Percentiles rank a stretch among this genome's conserved stretches.
These are phyloP conservation scores for Molanna angustata DNA, from an alignment of 2,888 invertebrate species.

Conservation along the genomic window DNA sequence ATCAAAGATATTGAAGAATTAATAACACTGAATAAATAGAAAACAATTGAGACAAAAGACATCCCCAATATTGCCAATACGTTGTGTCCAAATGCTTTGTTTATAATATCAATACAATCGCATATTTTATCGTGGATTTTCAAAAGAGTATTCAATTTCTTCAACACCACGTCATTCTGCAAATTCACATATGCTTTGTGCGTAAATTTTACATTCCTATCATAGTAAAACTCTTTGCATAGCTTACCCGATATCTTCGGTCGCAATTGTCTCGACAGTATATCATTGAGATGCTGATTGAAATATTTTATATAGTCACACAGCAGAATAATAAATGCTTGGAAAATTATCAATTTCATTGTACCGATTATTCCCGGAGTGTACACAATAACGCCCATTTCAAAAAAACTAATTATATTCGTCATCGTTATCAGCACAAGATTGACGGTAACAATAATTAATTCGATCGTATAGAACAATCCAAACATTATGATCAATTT, in stretches of 20 bases:
- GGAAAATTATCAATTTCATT: neutral
- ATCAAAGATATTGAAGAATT: neutral
- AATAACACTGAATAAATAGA: neutral
- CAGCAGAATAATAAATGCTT: neutral
- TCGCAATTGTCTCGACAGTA: neutral
- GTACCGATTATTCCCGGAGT: neutral
- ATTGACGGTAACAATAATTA: neutral
- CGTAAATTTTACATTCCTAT: neutral
- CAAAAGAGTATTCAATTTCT: neutral
- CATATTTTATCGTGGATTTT: constrained; percentile 11
- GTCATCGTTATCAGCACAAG: neutral
- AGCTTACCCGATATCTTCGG: neutral
- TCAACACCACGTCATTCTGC: neutral
- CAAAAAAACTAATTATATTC: neutral
- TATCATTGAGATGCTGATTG: neutral
- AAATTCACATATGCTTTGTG: neutral
- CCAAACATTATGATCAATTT: neutral
- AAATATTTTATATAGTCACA: neutral
- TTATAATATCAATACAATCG: constrained; percentile 5
- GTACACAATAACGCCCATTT: neutral
- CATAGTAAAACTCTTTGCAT: neutral
- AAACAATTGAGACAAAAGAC: no score
- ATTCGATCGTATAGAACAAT: neutral
- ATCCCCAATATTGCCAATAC: no score
- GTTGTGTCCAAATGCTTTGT: no score